A percentile compares a stretch with the other conserved stretches of the same genome.
These are phyloP conservation scores for Sinonovacula constricta DNA, from an alignment of 1,140 invertebrate genomes.

Conservation along the genomic window DNA sequence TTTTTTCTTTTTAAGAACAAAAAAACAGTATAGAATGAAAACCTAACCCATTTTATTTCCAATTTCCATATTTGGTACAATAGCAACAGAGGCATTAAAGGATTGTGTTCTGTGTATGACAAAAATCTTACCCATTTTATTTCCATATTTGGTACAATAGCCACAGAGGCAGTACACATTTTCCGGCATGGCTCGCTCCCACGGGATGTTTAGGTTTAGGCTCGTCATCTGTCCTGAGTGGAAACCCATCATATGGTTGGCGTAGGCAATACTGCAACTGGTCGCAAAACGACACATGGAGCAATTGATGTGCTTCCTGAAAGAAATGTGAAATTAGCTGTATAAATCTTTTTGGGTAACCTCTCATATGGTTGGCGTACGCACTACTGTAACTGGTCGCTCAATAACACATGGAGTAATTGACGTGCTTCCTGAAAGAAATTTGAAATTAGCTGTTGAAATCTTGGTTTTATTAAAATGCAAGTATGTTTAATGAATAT, in stretches of 20 bases:
- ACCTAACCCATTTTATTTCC: constrained; percentile 74
- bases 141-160: constrained; percentile 70
- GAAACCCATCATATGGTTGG: constrained; percentile 76
- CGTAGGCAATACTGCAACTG: constrained; percentile 74
- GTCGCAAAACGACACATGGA: constrained; percentile 78
- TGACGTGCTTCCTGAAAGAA: constrained; percentile 71
- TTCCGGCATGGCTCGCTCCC: constrained; percentile 58
- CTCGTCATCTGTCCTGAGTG: constrained; percentile 72
- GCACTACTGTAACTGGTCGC: constrained; percentile 73
- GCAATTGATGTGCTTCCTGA: constrained; percentile 76
- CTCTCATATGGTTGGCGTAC: constrained; percentile 74
- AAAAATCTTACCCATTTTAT: constrained; percentile 75
- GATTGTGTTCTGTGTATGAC: no score
- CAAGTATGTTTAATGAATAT: constrained; percentile 75
- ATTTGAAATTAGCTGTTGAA: constrained; percentile 41
- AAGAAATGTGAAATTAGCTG: constrained; percentile 51
- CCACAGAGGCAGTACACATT: constrained; percentile 75
- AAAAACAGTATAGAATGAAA: no score
- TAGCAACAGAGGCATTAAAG: constrained; percentile 76
- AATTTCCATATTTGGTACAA: constrained; percentile 65
- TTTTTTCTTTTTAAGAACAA: no score
- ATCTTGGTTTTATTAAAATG: constrained; percentile 63
- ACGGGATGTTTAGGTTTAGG: constrained; percentile 65
- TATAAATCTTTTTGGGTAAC: constrained; percentile 63
- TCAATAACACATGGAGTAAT: constrained; percentile 75